Conservation (phyloP, 2,888 invertebrate species). For the Encarsia formosa region DNA sequence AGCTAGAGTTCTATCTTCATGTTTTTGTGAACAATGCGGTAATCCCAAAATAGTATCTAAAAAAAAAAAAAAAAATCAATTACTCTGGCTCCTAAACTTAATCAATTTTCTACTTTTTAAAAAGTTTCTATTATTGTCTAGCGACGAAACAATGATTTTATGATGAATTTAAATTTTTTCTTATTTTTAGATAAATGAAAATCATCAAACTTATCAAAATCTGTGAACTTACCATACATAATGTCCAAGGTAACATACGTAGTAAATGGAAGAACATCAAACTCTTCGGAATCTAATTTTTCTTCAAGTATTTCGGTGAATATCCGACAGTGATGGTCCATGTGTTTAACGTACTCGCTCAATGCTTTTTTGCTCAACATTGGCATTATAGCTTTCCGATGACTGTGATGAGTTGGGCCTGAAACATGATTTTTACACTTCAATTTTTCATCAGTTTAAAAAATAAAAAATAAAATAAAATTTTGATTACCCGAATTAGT, state of each 20-base stretch:
- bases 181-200: no score
- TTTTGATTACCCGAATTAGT: conserved; percentile 29
- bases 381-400: conserved; percentile 29
- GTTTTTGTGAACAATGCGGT: conserved; percentile 27
- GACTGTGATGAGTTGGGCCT: conserved; percentile 24
- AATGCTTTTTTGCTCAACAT: conserved; percentile 30
- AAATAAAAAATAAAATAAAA: not conserved
- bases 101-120: not conserved
- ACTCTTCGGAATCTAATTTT: conserved; percentile 28
- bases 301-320: conserved; percentile 29
- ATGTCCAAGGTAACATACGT: conserved; percentile 31
- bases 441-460: not conserved
- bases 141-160: no score
- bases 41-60: conserved; percentile 33
- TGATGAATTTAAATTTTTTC: no score
- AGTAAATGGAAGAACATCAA: conserved; percentile 31
- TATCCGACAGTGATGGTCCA: conserved; percentile 28
- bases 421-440: not conserved
- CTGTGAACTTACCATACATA: conserved; percentile 25
- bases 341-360: conserved; percentile 24
- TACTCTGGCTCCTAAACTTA: not conserved
- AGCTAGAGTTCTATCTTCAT: conserved; percentile 27
- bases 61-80: not conserved
- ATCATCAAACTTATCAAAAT: not conserved
- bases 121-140: no score